These are phyloP conservation scores for Himalopsyche anomala DNA, from an alignment of 2,888 invertebrate genomes.

Conservation along the genomic window DNA sequence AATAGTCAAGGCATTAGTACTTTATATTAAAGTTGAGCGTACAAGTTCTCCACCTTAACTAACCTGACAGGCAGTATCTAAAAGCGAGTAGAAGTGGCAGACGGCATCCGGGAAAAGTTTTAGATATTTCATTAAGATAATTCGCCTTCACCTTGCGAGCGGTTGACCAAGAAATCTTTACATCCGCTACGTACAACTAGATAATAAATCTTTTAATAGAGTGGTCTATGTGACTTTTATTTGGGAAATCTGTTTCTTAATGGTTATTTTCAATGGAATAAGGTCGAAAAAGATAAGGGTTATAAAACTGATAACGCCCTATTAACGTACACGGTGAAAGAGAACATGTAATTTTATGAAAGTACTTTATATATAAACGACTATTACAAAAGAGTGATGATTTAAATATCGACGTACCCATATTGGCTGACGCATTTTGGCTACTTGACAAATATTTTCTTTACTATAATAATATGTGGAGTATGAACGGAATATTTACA, in stretches of 20 bases:
- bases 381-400: no score
- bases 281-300: constrained; percentile 31
- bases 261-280: constrained; percentile 32
- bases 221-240: constrained; percentile 35
- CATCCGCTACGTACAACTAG: background rate
- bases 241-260: constrained; percentile 22
- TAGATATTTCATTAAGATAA: constrained; percentile 54
- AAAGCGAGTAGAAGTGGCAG: constrained; percentile 24
- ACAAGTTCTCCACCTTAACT: constrained; percentile 17
- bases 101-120: constrained; percentile 31
- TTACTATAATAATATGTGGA: no score
- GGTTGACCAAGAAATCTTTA: constrained; percentile 48
- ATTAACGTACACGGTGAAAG: background rate
- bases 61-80: constrained; percentile 27
- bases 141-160: constrained; percentile 39
- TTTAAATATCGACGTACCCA: no score
- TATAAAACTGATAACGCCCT: constrained; percentile 5
- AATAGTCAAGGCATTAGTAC: constrained; percentile 20
- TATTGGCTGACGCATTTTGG: no score
- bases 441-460: no score
- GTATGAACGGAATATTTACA: no score
- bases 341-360: background rate
- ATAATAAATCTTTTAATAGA: constrained; percentile 48
- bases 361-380: no score
- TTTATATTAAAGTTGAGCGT: constrained; percentile 6